Evolutionary conservation across 2,888 invertebrate species (phyloP).

Genomic region (Buathra laborator): DNA sequence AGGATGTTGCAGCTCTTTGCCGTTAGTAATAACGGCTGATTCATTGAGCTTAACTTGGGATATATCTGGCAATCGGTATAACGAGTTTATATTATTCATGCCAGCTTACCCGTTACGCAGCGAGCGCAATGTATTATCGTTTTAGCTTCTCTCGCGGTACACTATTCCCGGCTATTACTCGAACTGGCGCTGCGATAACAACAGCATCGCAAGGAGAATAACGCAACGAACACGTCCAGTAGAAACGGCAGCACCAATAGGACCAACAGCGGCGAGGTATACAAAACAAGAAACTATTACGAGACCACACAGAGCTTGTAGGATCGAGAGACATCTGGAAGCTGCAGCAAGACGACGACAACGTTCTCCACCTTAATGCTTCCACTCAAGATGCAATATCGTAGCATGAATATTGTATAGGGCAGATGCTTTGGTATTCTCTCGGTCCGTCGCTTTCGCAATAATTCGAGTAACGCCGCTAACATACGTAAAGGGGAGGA

Average conservation of each 20-base stretch:
- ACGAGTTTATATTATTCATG: conserved; percentile 58
- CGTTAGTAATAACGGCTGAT: conserved; percentile 25
- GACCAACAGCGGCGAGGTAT: conserved; percentile 10
- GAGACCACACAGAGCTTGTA: conserved; percentile 66
- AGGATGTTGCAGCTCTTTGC: not conserved
- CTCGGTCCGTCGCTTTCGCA: conserved; percentile 32
- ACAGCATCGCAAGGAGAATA: conserved; percentile 24
- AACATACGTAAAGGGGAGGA: not conserved
- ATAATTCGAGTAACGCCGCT: conserved; percentile 40
- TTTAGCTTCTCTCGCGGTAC: conserved; percentile 36
- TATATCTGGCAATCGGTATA: conserved; percentile 11
- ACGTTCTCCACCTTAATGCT: conserved; percentile 80
- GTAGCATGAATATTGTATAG: conserved; percentile 82
- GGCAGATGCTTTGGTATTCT: conserved; percentile 34
- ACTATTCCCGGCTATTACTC: conserved; percentile 36
- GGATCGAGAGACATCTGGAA: conserved; percentile 56
- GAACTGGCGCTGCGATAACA: conserved; percentile 36
- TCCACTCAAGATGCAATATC: conserved; percentile 83
- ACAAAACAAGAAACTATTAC: conserved; percentile 65
- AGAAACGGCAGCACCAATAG: conserved; percentile 5
- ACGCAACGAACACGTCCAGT: conserved; percentile 52
- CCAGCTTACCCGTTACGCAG: not conserved
- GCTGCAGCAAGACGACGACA: conserved; percentile 76
- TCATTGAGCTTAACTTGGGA: conserved; percentile 48
- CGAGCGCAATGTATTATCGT: conserved; percentile 57